A percentile compares a stretch with the other conserved stretches of the same genome.
Evolutionary conservation across 2,888 invertebrate genomes (phyloP).

Genomic region (Xestia ashworthii): DNA sequence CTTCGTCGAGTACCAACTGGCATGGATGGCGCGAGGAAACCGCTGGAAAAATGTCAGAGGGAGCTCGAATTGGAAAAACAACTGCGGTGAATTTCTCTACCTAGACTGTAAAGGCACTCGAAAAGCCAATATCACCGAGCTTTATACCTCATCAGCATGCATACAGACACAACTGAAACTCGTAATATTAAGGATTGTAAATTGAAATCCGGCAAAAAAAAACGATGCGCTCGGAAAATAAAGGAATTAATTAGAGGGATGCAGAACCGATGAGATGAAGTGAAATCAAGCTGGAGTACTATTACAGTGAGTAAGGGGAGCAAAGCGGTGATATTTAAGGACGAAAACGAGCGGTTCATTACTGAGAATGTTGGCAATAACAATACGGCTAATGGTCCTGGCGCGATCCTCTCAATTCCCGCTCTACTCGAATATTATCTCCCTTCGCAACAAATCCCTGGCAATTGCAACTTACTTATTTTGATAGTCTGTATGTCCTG

Average conservation of each 20-base stretch:
- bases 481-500: conserved; percentile 60
- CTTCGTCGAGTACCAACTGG: conserved; percentile 73
- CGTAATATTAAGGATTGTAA: conserved; percentile 79
- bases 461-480: conserved; percentile 59
- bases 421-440: conserved; percentile 82
- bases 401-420: conserved; percentile 85
- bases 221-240: conserved; percentile 72
- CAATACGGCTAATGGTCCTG: conserved; percentile 88
- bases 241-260: conserved; percentile 83
- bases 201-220: conserved; percentile 75
- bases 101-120: conserved; percentile 76
- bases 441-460: conserved; percentile 78
- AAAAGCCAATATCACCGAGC: conserved; percentile 81
- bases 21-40: conserved; percentile 75
- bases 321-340: conserved; percentile 86
- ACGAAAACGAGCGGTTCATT: conserved; percentile 89
- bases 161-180: conserved; percentile 79
- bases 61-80: conserved; percentile 80
- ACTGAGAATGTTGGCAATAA: conserved; percentile 88
- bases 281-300: conserved; percentile 83
- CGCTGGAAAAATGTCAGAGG: conserved; percentile 78
- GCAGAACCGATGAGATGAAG: conserved; percentile 81
- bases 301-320: conserved; percentile 84
- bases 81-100: conserved; percentile 78
- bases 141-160: conserved; percentile 83